Percentiles rank a stretch among this genome's conserved stretches.
These are phyloP conservation scores for Cairina moschata DNA, from an alignment of 2,113 vertebrate species.

Conservation along the genomic window DNA sequence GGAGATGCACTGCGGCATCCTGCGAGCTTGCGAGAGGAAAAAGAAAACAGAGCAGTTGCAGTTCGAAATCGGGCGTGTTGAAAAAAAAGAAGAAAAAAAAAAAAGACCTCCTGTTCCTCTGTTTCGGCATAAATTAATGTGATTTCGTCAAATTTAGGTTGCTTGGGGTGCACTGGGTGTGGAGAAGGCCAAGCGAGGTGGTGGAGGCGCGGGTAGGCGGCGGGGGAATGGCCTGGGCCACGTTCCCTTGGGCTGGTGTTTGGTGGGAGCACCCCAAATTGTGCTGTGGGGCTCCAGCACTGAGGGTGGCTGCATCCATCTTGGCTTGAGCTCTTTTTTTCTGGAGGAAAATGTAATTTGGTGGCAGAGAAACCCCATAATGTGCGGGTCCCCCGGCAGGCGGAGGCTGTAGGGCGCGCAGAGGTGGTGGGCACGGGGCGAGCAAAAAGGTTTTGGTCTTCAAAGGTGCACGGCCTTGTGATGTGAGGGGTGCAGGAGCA, in stretches of 20 bases:
- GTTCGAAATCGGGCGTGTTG: not conserved
- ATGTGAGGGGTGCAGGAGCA: fast-evolving
- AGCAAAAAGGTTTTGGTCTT: not conserved
- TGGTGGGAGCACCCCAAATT: fast-evolving
- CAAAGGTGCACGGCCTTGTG: not conserved
- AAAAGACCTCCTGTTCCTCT: not conserved
- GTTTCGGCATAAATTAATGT: not conserved
- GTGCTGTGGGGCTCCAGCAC: fast-evolving
- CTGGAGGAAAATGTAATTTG: fast-evolving
- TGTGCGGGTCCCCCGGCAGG: fast-evolving
- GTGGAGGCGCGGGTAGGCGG: not conserved
- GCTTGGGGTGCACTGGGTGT: not conserved
- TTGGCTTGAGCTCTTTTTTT: not conserved
- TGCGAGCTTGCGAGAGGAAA: not conserved
- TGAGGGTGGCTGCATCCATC: fast-evolving
- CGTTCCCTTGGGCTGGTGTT: fast-evolving
- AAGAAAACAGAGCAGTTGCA: not conserved
- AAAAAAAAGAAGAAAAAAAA: too few relatives aligned
- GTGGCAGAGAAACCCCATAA: too few relatives aligned
- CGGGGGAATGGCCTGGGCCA: fast-evolving
- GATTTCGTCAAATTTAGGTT: not conserved
- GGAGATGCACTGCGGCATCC: not conserved
- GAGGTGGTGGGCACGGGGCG: too few relatives aligned
- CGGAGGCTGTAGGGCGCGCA: not conserved
- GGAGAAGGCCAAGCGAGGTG: fast-evolving